phyloP scores from a whole-genome alignment of 2,888 invertebrate genomes.

The Cenopis cana region DNA sequence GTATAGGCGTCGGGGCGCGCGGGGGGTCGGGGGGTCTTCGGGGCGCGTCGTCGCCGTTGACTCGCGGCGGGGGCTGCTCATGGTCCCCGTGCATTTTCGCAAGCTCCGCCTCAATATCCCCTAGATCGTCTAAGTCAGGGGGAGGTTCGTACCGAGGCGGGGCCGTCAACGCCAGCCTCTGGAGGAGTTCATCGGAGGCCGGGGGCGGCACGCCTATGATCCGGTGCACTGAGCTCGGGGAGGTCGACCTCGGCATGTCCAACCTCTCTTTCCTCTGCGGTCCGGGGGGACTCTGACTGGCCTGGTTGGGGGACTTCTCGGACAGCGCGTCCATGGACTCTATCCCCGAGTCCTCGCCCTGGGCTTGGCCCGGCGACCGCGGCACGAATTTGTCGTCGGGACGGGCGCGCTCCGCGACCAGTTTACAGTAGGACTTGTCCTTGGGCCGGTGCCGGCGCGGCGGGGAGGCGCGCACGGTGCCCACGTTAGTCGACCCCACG shows the following conservation, averaged over 20 bases:
- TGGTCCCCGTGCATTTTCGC: conserved; percentile 87
- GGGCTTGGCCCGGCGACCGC: conserved; percentile 83
- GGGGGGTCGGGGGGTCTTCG: conserved; percentile 54
- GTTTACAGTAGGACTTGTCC: conserved; percentile 85
- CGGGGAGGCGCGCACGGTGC: conserved; percentile 80
- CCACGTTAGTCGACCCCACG: conserved; percentile 89
- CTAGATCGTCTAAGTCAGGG: conserved; percentile 82
- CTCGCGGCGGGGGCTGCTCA: conserved; percentile 58
- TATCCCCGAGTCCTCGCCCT: conserved; percentile 95
- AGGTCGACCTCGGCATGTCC: conserved; percentile 76
- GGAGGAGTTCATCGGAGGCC: conserved; percentile 67
- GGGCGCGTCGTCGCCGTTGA: conserved; percentile 71
- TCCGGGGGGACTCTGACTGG: conserved; percentile 89
- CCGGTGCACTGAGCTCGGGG: conserved; percentile 77
- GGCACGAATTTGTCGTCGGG: conserved; percentile 70
- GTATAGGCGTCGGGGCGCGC: conserved; percentile 68
- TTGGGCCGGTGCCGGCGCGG: conserved; percentile 75
- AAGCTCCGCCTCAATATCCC: conserved; percentile 89
- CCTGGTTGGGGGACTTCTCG: conserved; percentile 95
- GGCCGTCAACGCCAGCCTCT: conserved; percentile 61
- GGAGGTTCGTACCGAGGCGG: conserved; percentile 70
- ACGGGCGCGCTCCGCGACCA: conserved; percentile 77
- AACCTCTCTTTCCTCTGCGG: conserved; percentile 74
- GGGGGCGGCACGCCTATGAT: conserved; percentile 74
- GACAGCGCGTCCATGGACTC: conserved; percentile 97